A percentile compares a stretch with the other conserved stretches of the same genome.
These are phyloP conservation scores for Rhinichthys osculus DNA, from an alignment of 2,797 vertebrate species.

Conservation along the genomic window DNA sequence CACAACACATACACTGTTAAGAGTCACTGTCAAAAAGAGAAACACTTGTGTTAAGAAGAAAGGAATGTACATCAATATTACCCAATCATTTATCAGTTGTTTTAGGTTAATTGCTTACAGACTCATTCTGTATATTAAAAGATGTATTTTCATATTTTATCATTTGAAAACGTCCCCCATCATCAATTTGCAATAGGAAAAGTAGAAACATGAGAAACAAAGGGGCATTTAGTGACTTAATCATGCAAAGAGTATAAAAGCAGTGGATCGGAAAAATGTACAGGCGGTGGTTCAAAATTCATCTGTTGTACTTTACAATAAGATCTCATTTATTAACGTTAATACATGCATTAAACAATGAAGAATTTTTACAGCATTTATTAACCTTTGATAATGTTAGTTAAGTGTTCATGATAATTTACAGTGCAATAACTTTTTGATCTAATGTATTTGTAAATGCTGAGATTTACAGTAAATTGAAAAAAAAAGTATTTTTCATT, in stretches of 20 bases:
- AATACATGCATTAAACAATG: not conserved
- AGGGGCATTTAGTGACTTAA: not conserved
- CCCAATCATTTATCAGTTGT: not conserved
- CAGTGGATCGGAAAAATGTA: not conserved
- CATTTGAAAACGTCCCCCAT: not conserved
- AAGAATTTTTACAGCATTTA: not conserved
- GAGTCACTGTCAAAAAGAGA: conserved; percentile 19
- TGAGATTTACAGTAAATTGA: not conserved
- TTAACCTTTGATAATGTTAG: not conserved
- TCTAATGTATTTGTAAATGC: not conserved
- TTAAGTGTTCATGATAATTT: not conserved
- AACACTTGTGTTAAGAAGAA: not conserved
- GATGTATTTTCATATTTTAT: not conserved
- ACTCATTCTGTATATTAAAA: not conserved
- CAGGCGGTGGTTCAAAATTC: not conserved
- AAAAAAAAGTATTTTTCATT: not conserved
- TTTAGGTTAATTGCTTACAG: not conserved
- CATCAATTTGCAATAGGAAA: not conserved
- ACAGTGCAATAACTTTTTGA: not conserved
- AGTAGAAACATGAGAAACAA: not conserved
- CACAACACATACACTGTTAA: conserved; percentile 18
- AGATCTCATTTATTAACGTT: not conserved
- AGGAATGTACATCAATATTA: not conserved
- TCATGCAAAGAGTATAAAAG: conserved; percentile 11
- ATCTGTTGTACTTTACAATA: not conserved